These are phyloP conservation scores for Tilapia sparmanii DNA, from an alignment of 2,113 vertebrate species.

Conservation along the genomic window DNA sequence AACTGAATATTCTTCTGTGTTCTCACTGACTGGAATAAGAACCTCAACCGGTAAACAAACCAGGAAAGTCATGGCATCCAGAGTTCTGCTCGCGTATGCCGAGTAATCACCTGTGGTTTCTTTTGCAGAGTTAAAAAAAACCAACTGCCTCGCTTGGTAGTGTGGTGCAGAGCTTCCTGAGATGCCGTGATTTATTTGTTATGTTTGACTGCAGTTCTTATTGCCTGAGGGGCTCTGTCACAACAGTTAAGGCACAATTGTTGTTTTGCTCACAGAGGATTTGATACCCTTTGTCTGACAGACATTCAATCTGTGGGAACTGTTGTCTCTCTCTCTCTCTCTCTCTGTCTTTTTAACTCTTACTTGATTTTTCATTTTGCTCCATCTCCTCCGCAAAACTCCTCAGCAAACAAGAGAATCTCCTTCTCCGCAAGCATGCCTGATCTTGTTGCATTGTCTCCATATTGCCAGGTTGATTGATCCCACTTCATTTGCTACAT, in stretches of 20 bases:
- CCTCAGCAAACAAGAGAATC: conserved; percentile 24
- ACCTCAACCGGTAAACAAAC: neutral
- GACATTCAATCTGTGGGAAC: conserved; percentile 66
- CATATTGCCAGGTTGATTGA: conserved; percentile 36
- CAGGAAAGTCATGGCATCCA: conserved; percentile 2
- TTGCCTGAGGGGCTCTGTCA: conserved; percentile 37
- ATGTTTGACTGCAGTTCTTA: conserved; percentile 50
- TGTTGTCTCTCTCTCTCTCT: neutral
- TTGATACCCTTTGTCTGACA: conserved; percentile 54
- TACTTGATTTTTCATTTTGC: neutral
- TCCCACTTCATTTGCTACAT: conserved; percentile 30
- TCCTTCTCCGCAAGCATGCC: conserved; percentile 14
- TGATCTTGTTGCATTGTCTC: conserved; percentile 20
- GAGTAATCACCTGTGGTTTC: conserved; percentile 47
- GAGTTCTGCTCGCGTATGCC: conserved; percentile 14
- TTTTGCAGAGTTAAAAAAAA: conserved; percentile 25
- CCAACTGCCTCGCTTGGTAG: conserved; percentile 24
- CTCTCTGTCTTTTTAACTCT: neutral
- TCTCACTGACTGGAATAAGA: neutral
- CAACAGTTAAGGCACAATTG: conserved; percentile 58
- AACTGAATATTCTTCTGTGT: neutral
- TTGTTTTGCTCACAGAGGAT: conserved; percentile 58
- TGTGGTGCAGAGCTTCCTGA: conserved; percentile 50
- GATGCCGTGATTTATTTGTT: conserved; percentile 58
- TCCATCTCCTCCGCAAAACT: conserved; percentile 3